Percentiles rank a stretch among this genome's conserved stretches.
phyloP scores from a whole-genome alignment of 2,113 vertebrate genomes.

The Callospermophilus lateralis region DNA sequence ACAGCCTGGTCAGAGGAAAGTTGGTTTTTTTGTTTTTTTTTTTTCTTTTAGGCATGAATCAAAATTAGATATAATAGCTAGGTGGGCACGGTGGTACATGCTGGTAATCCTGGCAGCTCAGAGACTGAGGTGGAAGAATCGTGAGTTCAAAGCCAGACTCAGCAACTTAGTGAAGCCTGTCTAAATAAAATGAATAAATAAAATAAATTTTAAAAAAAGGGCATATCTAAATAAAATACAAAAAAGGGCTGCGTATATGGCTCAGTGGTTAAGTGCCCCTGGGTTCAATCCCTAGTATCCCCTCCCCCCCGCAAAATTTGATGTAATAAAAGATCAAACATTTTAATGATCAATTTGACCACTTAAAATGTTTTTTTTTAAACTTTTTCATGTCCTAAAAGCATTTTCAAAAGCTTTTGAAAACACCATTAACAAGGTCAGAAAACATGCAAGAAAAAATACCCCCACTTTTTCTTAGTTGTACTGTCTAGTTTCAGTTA shows the following conservation, averaged over 20 bases:
- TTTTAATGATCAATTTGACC: not conserved
- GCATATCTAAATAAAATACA: no score
- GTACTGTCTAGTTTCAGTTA: not conserved
- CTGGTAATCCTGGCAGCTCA: no score
- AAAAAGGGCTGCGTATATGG: no score
- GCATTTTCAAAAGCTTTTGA: not conserved
- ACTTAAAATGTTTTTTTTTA: not conserved
- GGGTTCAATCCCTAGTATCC: no score
- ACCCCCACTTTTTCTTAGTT: not conserved
- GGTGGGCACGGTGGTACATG: no score
- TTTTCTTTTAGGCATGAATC: slow-evolving; percentile 7
- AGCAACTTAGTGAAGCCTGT: no score
- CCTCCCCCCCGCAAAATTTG: not conserved
- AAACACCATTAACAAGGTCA: not conserved
- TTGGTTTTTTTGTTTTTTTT: no score
- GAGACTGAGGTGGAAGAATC: no score
- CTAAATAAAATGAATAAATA: no score
- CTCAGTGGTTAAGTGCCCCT: no score
- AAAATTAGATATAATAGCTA: not conserved
- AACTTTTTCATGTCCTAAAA: not conserved
- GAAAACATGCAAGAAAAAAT: not conserved
- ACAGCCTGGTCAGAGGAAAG: not conserved
- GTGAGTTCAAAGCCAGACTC: no score
- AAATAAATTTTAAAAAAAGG: no score
- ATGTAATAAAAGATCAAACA: not conserved